phyloP scores from a whole-genome alignment of 2,888 invertebrate genomes.

The Sceliomorpha sp. region DNA sequence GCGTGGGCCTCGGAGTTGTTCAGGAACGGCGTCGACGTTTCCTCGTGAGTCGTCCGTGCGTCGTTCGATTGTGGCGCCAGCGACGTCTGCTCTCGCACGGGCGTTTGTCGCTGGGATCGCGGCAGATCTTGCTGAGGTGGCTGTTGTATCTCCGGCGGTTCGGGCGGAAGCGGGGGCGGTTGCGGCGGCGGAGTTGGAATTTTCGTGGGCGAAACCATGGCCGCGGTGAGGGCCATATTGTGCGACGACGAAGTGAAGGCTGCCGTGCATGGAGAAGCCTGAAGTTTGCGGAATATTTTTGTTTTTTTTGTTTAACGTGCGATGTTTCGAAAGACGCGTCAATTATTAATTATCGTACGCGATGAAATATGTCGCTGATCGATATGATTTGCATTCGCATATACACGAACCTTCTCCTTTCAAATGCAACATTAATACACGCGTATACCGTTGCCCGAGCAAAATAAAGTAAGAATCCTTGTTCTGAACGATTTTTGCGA shows the following conservation, averaged over 20 bases:
- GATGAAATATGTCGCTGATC: too few species aligned
- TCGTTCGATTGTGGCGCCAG: conserved; percentile 3
- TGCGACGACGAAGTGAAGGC: conserved; percentile 91
- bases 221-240: conserved; percentile 90
- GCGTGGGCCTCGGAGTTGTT: conserved; percentile 44
- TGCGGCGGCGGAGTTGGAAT: conserved; percentile 80
- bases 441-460: too few species aligned
- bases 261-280: conserved; percentile 85
- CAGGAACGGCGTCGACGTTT: conserved; percentile 5
- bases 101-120: conserved; percentile 15
- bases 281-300: conserved; percentile 61
- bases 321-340: too few species aligned
- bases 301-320: too few species aligned
- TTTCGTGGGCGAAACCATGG: conserved; percentile 86
- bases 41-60: conserved; percentile 10
- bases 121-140: conserved; percentile 15
- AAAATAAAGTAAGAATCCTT: too few species aligned
- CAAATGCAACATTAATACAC: too few species aligned
- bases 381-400: too few species aligned
- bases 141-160: conserved; percentile 30
- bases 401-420: too few species aligned
- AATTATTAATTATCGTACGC: too few species aligned
- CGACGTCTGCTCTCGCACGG: conserved; percentile 16
- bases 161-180: conserved; percentile 51
- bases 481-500: too few species aligned